Conservation (phyloP, 2,888 invertebrate genomes). For the Oithona nana region DNA sequence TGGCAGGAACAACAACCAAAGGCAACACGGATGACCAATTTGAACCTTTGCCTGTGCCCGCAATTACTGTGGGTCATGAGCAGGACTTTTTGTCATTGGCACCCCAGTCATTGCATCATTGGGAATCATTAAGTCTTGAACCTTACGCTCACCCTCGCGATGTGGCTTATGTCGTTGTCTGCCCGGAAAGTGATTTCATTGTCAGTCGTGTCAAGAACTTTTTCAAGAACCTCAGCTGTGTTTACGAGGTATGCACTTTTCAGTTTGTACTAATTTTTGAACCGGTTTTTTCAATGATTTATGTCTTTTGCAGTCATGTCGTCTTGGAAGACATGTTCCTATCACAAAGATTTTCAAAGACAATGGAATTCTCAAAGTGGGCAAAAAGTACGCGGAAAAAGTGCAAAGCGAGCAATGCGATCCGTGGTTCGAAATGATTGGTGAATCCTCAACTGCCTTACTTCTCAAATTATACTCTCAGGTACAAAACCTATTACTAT, state of each 20-base stretch:
- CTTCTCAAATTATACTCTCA: constrained; percentile 72
- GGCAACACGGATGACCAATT: constrained; percentile 70
- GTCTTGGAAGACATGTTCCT: constrained; percentile 78
- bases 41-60: constrained; percentile 91
- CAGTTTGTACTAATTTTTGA: too few relatives aligned
- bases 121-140: constrained; percentile 92
- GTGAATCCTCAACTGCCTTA: constrained; percentile 56
- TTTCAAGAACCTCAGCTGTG: constrained; percentile 76
- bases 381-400: constrained; percentile 42
- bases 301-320: constrained; percentile 42
- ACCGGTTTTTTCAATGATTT: constrained; percentile 11
- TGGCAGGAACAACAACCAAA: constrained; percentile 21
- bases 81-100: constrained; percentile 84
- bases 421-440: constrained; percentile 71
- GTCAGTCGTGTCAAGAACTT: constrained; percentile 57
- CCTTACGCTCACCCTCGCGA: constrained; percentile 89
- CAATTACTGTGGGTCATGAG: constrained; percentile 79
- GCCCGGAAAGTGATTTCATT: constrained; percentile 74
- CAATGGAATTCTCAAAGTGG: constrained; percentile 68
- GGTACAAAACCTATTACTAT: constrained; percentile 27
- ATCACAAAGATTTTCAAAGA: constrained; percentile 63
- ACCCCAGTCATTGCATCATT: constrained; percentile 80
- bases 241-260: constrained; percentile 73
- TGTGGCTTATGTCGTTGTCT: constrained; percentile 79
- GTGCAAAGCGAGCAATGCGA: constrained; percentile 47